Base-by-base conservation (phyloP, 35 echinoderm and acorn worm species). In the Heliocidaris tuberculata region DNA sequence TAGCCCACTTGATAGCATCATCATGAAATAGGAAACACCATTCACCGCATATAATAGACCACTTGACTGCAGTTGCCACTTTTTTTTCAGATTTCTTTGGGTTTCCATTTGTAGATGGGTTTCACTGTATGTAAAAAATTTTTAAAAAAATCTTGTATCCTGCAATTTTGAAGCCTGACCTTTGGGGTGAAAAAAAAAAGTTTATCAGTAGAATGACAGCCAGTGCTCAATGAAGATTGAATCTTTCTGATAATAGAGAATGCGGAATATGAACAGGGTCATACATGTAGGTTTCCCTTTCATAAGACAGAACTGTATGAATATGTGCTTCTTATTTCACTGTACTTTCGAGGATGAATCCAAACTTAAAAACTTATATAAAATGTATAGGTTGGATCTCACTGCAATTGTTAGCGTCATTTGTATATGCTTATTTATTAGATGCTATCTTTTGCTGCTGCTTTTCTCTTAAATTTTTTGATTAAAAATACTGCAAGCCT, bases 361-460 rank as follows among this genome's bases (percentile, higher is more conserved):
- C 21, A 78, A 78, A 27, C 60, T 70, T 70, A 70, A 5, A 19
- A 70, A 70, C 60, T 78, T 2, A 19, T 78, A 4, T 70, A 6
- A 24, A 78, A 19, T 19, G 7, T n/a, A n/a, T n/a, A 19, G 27
- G 19, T 78, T 78, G 65, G 65, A 78, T 78, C 21, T 78, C 65
- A 56, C 65, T 78, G 19, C 27, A 78, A n/a, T 78, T 78, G 65
- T 27, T 78, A 78, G 65, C 27, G 65, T 78, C 65, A n/a, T 8
- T 78, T 78, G 8, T 27, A 17, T 78, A n/a, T 78, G 65, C 65
- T 78, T 21, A 78, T 27, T 78, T 42, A 42, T 42, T 42, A 42
- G 65, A 78, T 21, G 65, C 65, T 71, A 78, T 78, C 65, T 78
- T 78, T 78, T 78, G 65, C 65, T 78, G 65, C 65, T 78, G 21